Percentiles rank a stretch among this genome's conserved stretches.
phyloP scores from a whole-genome alignment of 2,797 vertebrate species.

The Xyrichtys novacula region DNA sequence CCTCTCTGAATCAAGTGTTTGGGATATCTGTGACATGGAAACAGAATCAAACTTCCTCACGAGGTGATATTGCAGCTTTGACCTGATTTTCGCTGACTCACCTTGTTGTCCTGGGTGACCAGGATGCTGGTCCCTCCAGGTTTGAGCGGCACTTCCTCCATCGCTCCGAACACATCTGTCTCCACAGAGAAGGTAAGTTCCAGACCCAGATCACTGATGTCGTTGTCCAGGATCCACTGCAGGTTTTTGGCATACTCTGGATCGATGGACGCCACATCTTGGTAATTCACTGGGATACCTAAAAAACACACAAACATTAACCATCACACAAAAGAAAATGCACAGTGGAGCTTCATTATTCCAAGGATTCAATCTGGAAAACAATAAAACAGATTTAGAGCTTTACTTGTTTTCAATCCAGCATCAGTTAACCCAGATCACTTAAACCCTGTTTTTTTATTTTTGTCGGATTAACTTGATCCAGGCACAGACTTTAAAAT shows the following conservation, averaged over 20 bases:
- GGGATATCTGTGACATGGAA: no score
- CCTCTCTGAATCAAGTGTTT: no score
- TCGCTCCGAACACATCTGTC: slow-evolving; percentile 97
- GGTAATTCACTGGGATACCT: slow-evolving; percentile 99
- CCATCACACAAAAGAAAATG: no score
- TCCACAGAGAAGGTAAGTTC: slow-evolving; percentile 98
- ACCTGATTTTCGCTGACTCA: slow-evolving; percentile 50
- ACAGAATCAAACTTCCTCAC: no score
- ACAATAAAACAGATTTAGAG: no score
- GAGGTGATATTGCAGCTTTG: not conserved
- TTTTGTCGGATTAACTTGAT: no score
- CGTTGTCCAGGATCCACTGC: slow-evolving; percentile 99
- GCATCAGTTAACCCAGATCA: no score
- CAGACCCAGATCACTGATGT: slow-evolving; percentile 97
- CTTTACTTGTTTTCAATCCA: no score
- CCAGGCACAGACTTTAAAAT: no score
- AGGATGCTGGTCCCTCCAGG: slow-evolving; percentile 93
- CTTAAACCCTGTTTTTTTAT: no score
- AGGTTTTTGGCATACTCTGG: slow-evolving; percentile 99
- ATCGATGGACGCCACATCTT: slow-evolving; percentile 98
- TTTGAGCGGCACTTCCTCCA: slow-evolving; percentile 98
- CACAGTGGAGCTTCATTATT: no score
- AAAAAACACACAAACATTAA: slow-evolving; percentile 11
- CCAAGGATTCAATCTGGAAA: no score
- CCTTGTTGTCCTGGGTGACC: slow-evolving; percentile 99